Conservation (phyloP, 2,888 invertebrate species). For the Beris morrisii region DNA sequence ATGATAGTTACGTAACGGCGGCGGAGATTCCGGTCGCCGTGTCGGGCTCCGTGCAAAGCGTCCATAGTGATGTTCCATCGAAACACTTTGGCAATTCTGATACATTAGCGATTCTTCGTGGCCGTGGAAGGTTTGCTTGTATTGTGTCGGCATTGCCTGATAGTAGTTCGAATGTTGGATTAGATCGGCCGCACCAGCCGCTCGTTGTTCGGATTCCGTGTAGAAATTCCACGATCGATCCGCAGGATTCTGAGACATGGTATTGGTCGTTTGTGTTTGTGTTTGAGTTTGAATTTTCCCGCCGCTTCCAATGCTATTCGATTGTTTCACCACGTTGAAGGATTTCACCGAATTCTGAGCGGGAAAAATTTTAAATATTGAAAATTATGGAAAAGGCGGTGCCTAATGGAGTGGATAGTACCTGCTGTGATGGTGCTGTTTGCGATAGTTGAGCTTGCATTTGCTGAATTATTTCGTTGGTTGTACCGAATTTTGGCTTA, state of each 20-base stretch:
- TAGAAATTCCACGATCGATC: slow-evolving; percentile 52
- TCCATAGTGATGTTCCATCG: slow-evolving; percentile 47
- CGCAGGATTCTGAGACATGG: slow-evolving; percentile 39
- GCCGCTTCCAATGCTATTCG: slow-evolving; percentile 45
- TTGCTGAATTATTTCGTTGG: slow-evolving; percentile 78
- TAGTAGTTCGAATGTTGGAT: slow-evolving; percentile 50
- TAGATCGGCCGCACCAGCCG: slow-evolving; percentile 46
- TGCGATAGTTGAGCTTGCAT: slow-evolving; percentile 69
- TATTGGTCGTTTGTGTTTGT: slow-evolving; percentile 47
- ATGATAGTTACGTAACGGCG: slow-evolving; percentile 68
- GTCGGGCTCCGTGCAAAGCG: slow-evolving; percentile 56
- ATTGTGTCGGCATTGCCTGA: slow-evolving; percentile 53
- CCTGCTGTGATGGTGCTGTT: slow-evolving; percentile 38
- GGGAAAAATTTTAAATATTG: background rate
- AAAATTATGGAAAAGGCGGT: background rate
- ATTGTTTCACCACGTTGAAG: slow-evolving; percentile 12
- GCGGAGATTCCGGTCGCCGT: slow-evolving; percentile 68
- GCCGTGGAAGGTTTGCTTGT: slow-evolving; percentile 53
- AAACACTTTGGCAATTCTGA: slow-evolving; percentile 53
- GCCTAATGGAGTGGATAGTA: slow-evolving; percentile 14
- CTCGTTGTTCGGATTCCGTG: slow-evolving; percentile 49
- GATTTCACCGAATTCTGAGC: slow-evolving; percentile 14
- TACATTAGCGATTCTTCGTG: slow-evolving; percentile 53
- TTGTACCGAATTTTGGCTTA: slow-evolving; percentile 81
- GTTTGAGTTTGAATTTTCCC: slow-evolving; percentile 48